Evolutionary conservation across 2,113 vertebrate genomes (phyloP), one percentile per base, ranked within the genome.

Genomic region (Scolopax mira): DNA sequence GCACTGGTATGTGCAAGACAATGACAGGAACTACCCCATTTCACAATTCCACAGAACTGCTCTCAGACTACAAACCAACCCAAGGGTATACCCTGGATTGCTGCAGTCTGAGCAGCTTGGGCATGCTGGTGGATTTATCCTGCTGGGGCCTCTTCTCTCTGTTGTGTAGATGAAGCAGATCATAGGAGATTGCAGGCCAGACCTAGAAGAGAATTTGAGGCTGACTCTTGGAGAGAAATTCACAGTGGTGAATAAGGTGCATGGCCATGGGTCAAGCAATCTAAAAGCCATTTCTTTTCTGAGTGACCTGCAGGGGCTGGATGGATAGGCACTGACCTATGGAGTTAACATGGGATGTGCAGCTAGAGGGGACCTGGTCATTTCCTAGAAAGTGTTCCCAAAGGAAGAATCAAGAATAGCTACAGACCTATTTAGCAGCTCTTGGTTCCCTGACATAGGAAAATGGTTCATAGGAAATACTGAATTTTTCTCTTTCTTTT

Each of bases 31-130:
- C 8, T 25, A 10, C 5, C 4, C 3, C 8, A 55, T 82, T 48
- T 17, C 61, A 66, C 28, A 73, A 0, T 7, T 58, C 15, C 15
- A 39, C 14, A n/a, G 54, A 57, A 52, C 6, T 2, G 23, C 14
- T 10, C 6, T 70, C 35, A 24, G 39, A n/a, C 13, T 30, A 39
- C 1, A 1, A 72, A 61, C 5, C 11, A 39, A 3, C 2, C 11
- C 62, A 31, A 19, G 35, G 28, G 23, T 23, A 13, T 17, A 41
- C 0, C 10, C 13, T 2, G 5, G 35, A 6, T 0, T 1, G 6
- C n/a, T 42, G 13, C 15, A 9, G 6, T 13, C 37, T 37, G 55
- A 84, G 44, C 11, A 48, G 3, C 1, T 3, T 39, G 62, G 54
- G 18, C 6, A 8, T 33, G 2, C 9, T 12, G 23, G 10, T 35